Base-by-base conservation (phyloP, 2,113 vertebrate genomes). In the Vulpes vulpes region DNA sequence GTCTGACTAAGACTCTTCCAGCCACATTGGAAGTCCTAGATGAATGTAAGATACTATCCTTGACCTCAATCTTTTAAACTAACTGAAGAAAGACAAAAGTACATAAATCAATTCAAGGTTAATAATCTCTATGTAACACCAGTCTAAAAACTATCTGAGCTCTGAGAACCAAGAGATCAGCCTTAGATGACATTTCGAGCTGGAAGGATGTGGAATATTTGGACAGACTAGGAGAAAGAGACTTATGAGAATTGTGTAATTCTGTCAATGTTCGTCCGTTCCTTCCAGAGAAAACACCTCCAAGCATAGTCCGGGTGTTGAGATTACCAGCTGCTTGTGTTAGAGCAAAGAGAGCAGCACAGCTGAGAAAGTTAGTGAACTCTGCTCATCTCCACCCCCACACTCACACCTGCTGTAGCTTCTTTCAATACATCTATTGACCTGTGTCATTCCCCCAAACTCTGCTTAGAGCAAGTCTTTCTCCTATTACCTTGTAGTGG, bases 141-240 rank as follows among this genome's bases (percentile, higher is more conserved):
- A 78, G 2, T 94, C 94, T 96, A 94, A 89, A 96, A 38, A 32
- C 53, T 90, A 25, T 82, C 35, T 19, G 25, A 88, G 32, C 53
- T 85, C 15, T 89, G 32, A 83, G 35, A 80, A 64, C 23, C 49
- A 71, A 59, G 83, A 35, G 65, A 30, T 95, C 71, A 65, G n/a
- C 43, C 51, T 93, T 20, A 38, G 62, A n/a, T n/a, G 2, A 8
- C n/a, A 81, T 78, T 92, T 93, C 5, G 60, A 62, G 11, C 27
- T 43, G 35, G 6, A 74, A 96, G 74, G 14, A 78, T 3, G 14
- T n/a, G 11, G 51, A 87, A 0, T 91, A 76, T 89, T 64, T 94
- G 25, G 60, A 14, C 43, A 86, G 62, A 53, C 15, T 19, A 32
- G 25, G 64, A 11, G 35, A 86, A 49, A 62, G 23, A 69, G 74